Conservation (phyloP, 1,140 invertebrate genomes). For the Conus betulinus region DNA sequence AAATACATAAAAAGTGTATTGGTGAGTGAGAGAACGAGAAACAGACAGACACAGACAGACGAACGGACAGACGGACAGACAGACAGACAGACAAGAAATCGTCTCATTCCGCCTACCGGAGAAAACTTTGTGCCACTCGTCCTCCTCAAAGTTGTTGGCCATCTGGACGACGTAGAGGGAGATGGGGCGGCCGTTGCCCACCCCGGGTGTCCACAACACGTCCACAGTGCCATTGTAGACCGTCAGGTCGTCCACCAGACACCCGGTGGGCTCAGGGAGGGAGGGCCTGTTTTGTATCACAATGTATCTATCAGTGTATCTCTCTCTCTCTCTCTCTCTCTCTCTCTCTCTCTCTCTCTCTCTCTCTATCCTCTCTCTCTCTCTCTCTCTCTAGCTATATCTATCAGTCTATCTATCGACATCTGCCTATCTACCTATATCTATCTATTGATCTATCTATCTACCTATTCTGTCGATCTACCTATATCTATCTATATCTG, state of each 20-base stretch:
- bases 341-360: too few relatives aligned
- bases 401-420: too few relatives aligned
- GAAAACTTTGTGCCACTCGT: constrained; percentile 86
- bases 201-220: constrained; percentile 85
- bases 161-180: constrained; percentile 83
- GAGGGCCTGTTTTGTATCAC: constrained; percentile 64
- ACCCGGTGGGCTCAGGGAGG: constrained; percentile 74
- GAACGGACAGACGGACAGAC: too few relatives aligned
- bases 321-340: too few relatives aligned
- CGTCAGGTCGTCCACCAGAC: constrained; percentile 79
- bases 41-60: too few relatives aligned
- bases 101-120: constrained; percentile 16
- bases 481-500: constrained; percentile 33
- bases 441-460: too few relatives aligned
- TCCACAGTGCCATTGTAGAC: constrained; percentile 87
- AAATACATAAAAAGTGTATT: not conserved
- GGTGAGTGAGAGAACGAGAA: not conserved
- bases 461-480: too few relatives aligned
- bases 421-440: not conserved
- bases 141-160: constrained; percentile 90
- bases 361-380: too few relatives aligned
- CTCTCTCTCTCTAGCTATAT: too few relatives aligned
- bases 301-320: too few relatives aligned
- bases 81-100: not conserved
- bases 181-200: constrained; percentile 63